Percentiles rank a stretch among this genome's conserved stretches.
phyloP scores from a whole-genome alignment of 2,888 invertebrate species.

The Pristionchus mayeri region DNA sequence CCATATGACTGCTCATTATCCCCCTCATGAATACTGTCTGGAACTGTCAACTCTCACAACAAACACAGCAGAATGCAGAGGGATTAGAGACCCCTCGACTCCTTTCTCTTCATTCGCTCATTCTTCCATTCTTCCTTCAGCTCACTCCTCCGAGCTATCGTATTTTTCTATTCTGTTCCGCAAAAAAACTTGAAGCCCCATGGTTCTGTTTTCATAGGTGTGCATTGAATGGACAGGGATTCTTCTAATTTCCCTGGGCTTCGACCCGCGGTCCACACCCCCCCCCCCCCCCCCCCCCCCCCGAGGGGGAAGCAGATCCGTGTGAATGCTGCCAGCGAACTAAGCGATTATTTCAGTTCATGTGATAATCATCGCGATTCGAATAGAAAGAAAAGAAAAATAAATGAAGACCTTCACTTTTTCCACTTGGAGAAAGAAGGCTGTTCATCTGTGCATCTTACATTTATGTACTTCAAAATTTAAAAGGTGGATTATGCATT shows the following conservation, averaged over 20 bases:
- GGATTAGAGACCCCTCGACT: neutral
- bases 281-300: neutral
- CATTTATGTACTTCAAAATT: neutral
- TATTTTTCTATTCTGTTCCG: no score
- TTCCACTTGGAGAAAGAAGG: neutral
- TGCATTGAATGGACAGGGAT: neutral
- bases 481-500: neutral
- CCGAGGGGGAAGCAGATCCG: neutral
- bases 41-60: neutral
- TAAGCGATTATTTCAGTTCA: neutral
- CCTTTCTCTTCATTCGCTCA: neutral
- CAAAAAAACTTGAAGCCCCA: neutral
- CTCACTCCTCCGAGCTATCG: no score
- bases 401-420: neutral
- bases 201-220: neutral
- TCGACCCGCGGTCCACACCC: neutral
- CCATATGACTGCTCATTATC: constrained; percentile 2
- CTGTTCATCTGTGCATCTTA: neutral
- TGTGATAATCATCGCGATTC: neutral
- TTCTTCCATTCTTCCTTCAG: neutral
- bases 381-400: neutral
- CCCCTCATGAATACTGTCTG: neutral
- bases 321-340: neutral
- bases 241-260: neutral
- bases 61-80: neutral